Conservation (phyloP, 2,888 invertebrate species). For the Diarsia brunnea region DNA sequence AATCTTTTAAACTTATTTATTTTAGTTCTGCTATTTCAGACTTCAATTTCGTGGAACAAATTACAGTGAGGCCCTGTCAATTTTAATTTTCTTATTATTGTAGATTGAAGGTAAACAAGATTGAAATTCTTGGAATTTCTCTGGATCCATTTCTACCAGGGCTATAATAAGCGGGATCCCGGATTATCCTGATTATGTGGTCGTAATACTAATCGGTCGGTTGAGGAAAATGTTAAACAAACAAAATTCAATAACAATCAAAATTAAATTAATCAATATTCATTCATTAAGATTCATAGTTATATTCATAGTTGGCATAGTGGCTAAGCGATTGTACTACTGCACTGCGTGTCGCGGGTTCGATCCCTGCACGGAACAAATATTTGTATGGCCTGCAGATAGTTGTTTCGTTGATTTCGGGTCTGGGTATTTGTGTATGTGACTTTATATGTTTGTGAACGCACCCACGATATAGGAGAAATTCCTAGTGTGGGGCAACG, state of each 20-base stretch:
- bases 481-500: no score
- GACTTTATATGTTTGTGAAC: no score
- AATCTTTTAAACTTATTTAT: constrained; percentile 1
- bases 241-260: neutral
- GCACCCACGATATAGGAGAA: no score
- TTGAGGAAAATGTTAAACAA: constrained; percentile 2
- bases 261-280: neutral
- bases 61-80: neutral
- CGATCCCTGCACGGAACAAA: no score
- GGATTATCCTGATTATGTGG: constrained; percentile 18
- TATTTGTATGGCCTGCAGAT: no score
- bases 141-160: neutral
- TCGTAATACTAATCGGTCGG: constrained; percentile 2
- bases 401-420: no score
- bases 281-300: no score
- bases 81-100: neutral
- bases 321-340: no score
- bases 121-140: neutral
- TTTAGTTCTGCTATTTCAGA: neutral
- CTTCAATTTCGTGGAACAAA: neutral
- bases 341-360: no score
- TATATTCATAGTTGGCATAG: no score
- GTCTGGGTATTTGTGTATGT: no score
- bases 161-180: neutral
- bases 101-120: neutral